phyloP scores from a whole-genome alignment of 2,888 invertebrate species.

The Apamea monoglypha region DNA sequence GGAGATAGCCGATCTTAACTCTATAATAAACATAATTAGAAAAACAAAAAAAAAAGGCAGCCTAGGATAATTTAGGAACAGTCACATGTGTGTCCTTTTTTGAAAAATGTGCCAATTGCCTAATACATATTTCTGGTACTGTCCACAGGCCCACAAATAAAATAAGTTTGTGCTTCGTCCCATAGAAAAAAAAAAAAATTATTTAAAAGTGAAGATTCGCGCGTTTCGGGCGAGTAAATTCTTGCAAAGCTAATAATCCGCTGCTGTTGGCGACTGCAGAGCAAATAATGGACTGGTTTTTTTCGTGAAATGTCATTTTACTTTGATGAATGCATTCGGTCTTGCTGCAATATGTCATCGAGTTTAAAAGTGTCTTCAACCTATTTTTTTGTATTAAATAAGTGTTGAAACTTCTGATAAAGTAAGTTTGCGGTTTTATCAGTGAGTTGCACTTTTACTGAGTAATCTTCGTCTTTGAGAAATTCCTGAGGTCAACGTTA shows the following conservation, averaged over 20 bases:
- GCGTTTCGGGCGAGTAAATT: background rate
- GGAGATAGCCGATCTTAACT: no score
- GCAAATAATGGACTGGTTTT: background rate
- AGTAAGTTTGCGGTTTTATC: background rate
- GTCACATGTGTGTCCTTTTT: no score
- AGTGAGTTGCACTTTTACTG: background rate
- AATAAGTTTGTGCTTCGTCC: background rate
- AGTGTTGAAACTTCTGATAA: background rate
- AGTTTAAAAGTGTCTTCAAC: background rate
- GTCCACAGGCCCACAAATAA: background rate
- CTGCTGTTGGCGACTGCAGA: background rate
- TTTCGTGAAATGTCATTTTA: background rate
- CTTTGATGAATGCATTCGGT: background rate
- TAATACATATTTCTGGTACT: no score
- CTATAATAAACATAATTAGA: no score
- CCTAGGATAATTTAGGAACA: no score
- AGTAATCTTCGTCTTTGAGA: constrained; percentile 2
- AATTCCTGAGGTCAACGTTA: background rate
- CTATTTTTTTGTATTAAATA: background rate
- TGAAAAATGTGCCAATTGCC: no score
- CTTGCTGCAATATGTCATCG: background rate
- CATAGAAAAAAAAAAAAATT: background rate
- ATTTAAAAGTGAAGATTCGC: background rate
- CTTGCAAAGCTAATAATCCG: background rate
- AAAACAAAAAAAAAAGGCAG: no score